These are phyloP conservation scores for Diachrysia chrysitis DNA, from an alignment of 2,888 invertebrate genomes.

Conservation along the genomic window DNA sequence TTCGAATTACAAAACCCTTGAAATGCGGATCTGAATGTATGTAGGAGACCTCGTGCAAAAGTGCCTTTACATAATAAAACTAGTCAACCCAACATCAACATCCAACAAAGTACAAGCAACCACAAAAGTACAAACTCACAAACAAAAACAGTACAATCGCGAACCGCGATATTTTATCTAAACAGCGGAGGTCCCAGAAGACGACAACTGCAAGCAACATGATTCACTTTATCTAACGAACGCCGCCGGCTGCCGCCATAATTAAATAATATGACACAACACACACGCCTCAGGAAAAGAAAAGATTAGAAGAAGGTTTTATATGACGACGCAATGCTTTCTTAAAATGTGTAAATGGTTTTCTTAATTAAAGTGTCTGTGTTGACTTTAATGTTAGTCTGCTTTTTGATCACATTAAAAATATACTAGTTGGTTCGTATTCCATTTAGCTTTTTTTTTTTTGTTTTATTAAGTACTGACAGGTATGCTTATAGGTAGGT, in stretches of 20 bases:
- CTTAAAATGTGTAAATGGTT: background rate
- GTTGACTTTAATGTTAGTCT: background rate
- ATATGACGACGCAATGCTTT: constrained; percentile 1
- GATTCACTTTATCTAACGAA: constrained; percentile 71
- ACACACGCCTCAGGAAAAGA: constrained; percentile 46
- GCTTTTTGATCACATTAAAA: no score
- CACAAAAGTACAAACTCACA: background rate
- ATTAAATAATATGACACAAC: constrained; percentile 69
- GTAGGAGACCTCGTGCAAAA: no score
- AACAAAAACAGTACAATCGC: constrained; percentile 16
- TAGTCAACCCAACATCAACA: constrained; percentile 5
- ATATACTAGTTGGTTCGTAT: no score
- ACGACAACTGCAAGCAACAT: constrained; percentile 48
- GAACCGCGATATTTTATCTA: constrained; percentile 33
- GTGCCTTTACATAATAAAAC: no score
- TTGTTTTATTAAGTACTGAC: no score
- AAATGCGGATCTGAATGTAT: no score
- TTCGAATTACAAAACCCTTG: no score
- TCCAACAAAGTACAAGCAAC: background rate
- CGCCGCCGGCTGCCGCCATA: constrained; percentile 60
- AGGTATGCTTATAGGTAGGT: no score
- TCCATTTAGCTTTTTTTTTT: no score
- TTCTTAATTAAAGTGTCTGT: background rate
- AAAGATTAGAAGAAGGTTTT: constrained; percentile 41
- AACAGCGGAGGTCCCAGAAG: constrained; percentile 43